Conservation (phyloP, 2,797 vertebrate genomes). For the Micropoecilia bifurca region DNA sequence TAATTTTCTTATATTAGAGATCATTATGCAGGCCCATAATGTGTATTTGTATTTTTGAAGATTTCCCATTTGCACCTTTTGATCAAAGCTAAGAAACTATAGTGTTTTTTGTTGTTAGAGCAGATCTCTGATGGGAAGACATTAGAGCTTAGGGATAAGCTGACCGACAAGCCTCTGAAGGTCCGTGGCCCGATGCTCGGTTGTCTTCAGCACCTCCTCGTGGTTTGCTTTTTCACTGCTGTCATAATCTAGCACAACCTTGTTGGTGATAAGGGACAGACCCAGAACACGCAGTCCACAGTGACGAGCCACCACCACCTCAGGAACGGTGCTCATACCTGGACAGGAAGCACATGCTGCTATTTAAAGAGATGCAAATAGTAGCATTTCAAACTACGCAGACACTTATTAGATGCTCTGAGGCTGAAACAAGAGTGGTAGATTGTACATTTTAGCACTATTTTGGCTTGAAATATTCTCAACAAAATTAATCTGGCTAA, state of each 20-base stretch:
- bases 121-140: background rate
- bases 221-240: slow-evolving; percentile 80
- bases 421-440: background rate
- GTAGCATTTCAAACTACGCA: background rate
- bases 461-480: background rate
- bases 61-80: slow-evolving; percentile 5
- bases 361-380: background rate
- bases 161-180: slow-evolving; percentile 77
- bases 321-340: slow-evolving; percentile 92
- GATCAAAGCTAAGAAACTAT: background rate
- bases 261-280: slow-evolving; percentile 90
- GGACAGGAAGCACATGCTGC: background rate
- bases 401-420: background rate
- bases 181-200: slow-evolving; percentile 59
- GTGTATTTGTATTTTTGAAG: background rate
- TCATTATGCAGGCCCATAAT: background rate
- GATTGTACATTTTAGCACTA: background rate
- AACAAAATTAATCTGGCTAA: background rate
- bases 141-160: slow-evolving; percentile 68
- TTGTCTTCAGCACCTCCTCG: slow-evolving; percentile 80
- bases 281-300: slow-evolving; percentile 87
- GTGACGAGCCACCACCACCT: slow-evolving; percentile 88
- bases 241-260: slow-evolving; percentile 80
- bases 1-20: background rate
- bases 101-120: background rate